Evolutionary conservation across 2,113 vertebrate genomes (phyloP), one percentile per base, ranked within the genome.

Genomic region (Motacilla tschutschensis): DNA sequence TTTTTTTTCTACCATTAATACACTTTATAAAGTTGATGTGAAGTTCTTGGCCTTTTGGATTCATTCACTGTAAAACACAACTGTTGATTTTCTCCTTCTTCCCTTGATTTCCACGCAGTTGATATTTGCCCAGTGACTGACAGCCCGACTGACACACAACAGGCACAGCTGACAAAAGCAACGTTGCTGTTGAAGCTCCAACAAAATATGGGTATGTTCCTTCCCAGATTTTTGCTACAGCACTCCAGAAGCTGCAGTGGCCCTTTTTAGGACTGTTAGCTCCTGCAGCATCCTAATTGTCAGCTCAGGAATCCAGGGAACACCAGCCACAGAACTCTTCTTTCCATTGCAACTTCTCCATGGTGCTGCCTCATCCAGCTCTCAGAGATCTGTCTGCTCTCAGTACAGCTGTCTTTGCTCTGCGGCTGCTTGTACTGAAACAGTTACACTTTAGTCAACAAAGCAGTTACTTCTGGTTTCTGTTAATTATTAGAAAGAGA

Each of bases 161-260:
- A 83, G 67, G 87, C 92, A 41, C 93, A 95, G 62, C 64, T 96
- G 85, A 91, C 92, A 40, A 95, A 96, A 94, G 81, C 93, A 85
- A 80, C 76, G 0, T 3, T 96, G 55, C 43, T 95, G 40, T 33
- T 92, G 90, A 97, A 96, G 89, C 89, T 97, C 66, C 96, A 93
- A 43, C 97, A 97, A 90, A 97, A 97, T 55, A 96, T 97, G 90
- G 97, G 97, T 98, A 96, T 26, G 94, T 92, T 87, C 35, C 21
- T 71, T 89, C 28, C n/a, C 29, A 75, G 31, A 22, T 25, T 44
- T 79, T 74, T 81, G n/a, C 71, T 86, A 2, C 74, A 76, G 79
- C 33, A 46, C 33, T 55, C n/a, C 54, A 55, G 53, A 51, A 48
- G 14, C 44, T 65, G 9, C 47, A 47, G 17, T n/a, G 43, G 8